Evolutionary conservation across 2,888 invertebrate genomes (phyloP).

Genomic region (Trichogramma dendrolimi): DNA sequence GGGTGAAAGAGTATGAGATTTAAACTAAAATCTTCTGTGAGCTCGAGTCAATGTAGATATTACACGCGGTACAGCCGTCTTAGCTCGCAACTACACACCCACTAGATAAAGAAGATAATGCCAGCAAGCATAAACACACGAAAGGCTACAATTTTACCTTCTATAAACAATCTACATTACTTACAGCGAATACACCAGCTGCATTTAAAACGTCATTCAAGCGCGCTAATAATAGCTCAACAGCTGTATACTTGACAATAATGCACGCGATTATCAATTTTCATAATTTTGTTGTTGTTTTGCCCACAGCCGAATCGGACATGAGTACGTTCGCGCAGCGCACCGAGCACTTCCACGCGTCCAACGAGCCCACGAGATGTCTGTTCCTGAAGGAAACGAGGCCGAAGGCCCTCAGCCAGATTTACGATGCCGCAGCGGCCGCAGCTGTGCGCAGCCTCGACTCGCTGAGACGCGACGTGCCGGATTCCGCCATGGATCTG

Average conservation of each 20-base stretch:
- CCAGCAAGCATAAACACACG: too few species aligned
- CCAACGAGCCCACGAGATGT: constrained; percentile 65
- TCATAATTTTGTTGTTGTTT: not conserved
- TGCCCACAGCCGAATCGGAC: constrained; percentile 80
- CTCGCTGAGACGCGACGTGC: constrained; percentile 62
- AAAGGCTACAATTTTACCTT: too few species aligned
- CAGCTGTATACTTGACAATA: not conserved
- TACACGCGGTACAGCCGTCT: too few species aligned
- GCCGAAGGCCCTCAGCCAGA: constrained; percentile 69
- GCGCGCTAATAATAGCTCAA: not conserved
- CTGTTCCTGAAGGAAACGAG: constrained; percentile 73
- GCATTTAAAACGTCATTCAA: too few species aligned
- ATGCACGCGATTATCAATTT: not conserved
- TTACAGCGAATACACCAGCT: too few species aligned
- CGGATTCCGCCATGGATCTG: constrained; percentile 62
- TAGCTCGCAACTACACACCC: too few species aligned
- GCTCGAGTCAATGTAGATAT: too few species aligned
- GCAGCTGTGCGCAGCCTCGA: constrained; percentile 66
- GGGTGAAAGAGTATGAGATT: too few species aligned
- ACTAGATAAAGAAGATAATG: too few species aligned
- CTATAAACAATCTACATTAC: too few species aligned
- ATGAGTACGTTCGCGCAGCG: constrained; percentile 79
- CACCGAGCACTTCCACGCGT: constrained; percentile 72
- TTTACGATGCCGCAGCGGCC: constrained; percentile 76
- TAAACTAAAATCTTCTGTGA: too few species aligned